Evolutionary conservation across 2,888 invertebrate species (phyloP).

Genomic region (Cordilura impudica): DNA sequence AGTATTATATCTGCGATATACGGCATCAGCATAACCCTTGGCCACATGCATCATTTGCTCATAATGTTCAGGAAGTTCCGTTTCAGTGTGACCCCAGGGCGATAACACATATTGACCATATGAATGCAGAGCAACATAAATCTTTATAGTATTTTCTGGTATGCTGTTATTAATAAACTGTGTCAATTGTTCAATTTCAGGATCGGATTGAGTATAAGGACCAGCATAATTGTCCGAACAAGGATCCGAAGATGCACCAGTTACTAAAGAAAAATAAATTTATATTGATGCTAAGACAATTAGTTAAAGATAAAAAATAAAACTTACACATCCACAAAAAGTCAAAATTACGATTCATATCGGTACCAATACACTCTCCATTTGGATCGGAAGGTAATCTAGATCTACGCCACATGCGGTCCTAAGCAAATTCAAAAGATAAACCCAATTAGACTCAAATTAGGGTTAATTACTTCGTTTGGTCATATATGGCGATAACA

Average conservation of each 20-base stretch:
- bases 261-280: conserved; percentile 64
- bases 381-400: conserved; percentile 77
- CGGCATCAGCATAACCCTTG: conserved; percentile 80
- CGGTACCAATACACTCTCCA: conserved; percentile 74
- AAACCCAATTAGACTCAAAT: neutral
- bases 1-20: conserved; percentile 79
- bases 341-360: conserved; percentile 76
- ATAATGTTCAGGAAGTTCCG: conserved; percentile 78
- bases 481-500: neutral
- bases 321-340: conserved; percentile 73
- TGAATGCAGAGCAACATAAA: conserved; percentile 82
- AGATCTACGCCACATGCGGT: conserved; percentile 84
- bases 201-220: conserved; percentile 80
- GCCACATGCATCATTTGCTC: conserved; percentile 79
- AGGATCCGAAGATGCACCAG: conserved; percentile 79
- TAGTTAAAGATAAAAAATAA: neutral
- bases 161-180: conserved; percentile 78
- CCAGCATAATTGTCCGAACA: conserved; percentile 79
- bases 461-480: neutral
- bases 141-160: conserved; percentile 75
- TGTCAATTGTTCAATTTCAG: conserved; percentile 79
- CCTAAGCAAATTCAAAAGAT: conserved; percentile 72
- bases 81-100: conserved; percentile 80
- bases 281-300: neutral
- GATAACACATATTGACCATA: conserved; percentile 82